Conservation (phyloP, 2,797 vertebrate genomes). For the Lepus oiostolus region DNA sequence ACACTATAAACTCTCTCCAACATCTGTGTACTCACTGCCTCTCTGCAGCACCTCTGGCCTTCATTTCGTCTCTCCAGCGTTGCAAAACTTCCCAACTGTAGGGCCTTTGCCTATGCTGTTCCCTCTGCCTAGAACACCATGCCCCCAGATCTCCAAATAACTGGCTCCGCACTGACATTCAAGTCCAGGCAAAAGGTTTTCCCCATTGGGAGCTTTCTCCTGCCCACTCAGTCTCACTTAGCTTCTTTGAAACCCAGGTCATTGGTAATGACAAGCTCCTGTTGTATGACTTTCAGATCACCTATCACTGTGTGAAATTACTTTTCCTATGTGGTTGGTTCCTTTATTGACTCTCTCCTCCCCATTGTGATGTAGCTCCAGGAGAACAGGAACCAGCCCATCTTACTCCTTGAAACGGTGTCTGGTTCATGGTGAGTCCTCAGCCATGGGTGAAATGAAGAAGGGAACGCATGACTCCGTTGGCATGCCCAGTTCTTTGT, state of each 20-base stretch:
- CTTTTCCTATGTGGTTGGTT: background rate
- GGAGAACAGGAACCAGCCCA: background rate
- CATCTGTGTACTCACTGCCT: accelerated
- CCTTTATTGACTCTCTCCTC: background rate
- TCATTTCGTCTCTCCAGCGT: accelerated
- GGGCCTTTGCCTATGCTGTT: background rate
- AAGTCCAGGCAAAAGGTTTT: background rate
- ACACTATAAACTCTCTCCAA: accelerated
- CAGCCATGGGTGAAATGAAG: background rate
- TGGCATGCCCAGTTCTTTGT: background rate
- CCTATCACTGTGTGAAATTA: background rate
- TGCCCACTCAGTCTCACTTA: background rate
- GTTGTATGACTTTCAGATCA: background rate
- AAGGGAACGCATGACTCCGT: too few relatives aligned
- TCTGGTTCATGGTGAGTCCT: background rate
- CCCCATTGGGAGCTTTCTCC: background rate
- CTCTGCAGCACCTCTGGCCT: background rate
- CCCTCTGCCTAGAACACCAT: accelerated
- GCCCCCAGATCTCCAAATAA: accelerated
- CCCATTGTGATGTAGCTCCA: background rate
- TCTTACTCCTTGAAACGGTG: background rate
- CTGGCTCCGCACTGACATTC: background rate
- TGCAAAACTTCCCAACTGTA: background rate
- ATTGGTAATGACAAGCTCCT: background rate
- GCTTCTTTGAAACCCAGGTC: background rate